phyloP scores from a whole-genome alignment of 2,797 vertebrate species.

The Bovichtus variegatus region DNA sequence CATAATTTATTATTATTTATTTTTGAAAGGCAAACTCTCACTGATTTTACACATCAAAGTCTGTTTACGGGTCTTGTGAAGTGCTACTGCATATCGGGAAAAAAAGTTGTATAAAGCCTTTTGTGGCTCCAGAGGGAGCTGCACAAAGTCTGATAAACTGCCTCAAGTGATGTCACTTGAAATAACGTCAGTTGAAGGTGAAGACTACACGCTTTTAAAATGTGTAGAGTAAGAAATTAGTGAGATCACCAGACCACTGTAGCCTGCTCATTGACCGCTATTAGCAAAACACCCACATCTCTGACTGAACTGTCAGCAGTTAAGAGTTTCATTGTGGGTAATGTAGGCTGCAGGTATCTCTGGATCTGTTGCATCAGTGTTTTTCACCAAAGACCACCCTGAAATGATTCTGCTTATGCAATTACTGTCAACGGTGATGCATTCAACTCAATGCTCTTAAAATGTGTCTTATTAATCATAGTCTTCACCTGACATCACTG shows the following conservation, averaged over 20 bases:
- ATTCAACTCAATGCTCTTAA: background rate
- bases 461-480: background rate
- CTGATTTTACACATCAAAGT: background rate
- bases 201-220: background rate
- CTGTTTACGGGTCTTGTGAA: too few relatives aligned
- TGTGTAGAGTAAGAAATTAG: background rate
- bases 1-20: background rate
- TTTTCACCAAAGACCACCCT: background rate
- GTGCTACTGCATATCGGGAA: too few relatives aligned
- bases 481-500: background rate
- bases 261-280: background rate
- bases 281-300: background rate
- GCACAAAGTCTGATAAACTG: slow-evolving; percentile 1
- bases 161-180: slow-evolving; percentile 16
- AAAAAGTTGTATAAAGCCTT: too few relatives aligned
- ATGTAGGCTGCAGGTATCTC: background rate
- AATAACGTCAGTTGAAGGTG: background rate
- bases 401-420: background rate
- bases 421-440: background rate
- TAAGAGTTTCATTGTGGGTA: background rate
- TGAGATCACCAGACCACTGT: background rate
- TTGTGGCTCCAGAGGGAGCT: background rate
- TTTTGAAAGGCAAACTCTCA: background rate
- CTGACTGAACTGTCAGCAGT: background rate
- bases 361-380: too few relatives aligned